Evolutionary conservation across 2,113 vertebrate species (phyloP), one percentile per base, ranked within the genome.

Genomic region (Periophthalmodon schlosseri): DNA sequence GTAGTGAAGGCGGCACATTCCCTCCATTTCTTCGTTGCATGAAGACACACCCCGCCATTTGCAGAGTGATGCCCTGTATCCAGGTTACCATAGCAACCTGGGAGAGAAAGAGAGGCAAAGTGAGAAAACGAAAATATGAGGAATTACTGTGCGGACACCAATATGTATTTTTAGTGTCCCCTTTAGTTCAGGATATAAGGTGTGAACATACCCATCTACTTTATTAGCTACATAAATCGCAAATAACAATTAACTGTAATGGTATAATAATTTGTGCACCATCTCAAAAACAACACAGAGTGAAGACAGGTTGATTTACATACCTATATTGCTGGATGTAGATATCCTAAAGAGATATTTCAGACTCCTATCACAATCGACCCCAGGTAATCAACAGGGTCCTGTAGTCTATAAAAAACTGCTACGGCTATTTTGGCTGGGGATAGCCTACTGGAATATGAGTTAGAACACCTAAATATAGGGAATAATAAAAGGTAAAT

Each of bases 321-420:
- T 93, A 93, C 93, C 93, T 93, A 93, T 90, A 83, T 91, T 91
- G 91, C 92, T 92, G 92, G 93, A 91, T 89, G 93, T 85, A 89
- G 91, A 92, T 90, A 91, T 93, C 93, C 93, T 93, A 93, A 93
- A 92, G 92, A 91, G 92, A 93, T 93, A 93, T 93, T 92, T 93
- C 92, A 93, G 92, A 93, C 85, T 93, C 89, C 90, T 93, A 93
- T 91, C 87, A 93, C 92, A 93, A 93, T 79, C 92, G 92, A 93
- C 89, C 93, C 92, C 93, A 91, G 93, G 92, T 93, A 93, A 89
- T 92, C 86, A 92, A 93, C 93, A 91, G 90, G 92, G 93, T 92
- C 90, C 90, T 91, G 88, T 91, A 87, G 87, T 90, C 91, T 93
- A 93, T 85, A 93, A 93, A 92, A 93, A 93, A 93, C 92, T 91